Percentiles rank a stretch among this genome's conserved stretches.
phyloP scores from a whole-genome alignment of 2,113 vertebrate species.

The Pelusios castaneus region DNA sequence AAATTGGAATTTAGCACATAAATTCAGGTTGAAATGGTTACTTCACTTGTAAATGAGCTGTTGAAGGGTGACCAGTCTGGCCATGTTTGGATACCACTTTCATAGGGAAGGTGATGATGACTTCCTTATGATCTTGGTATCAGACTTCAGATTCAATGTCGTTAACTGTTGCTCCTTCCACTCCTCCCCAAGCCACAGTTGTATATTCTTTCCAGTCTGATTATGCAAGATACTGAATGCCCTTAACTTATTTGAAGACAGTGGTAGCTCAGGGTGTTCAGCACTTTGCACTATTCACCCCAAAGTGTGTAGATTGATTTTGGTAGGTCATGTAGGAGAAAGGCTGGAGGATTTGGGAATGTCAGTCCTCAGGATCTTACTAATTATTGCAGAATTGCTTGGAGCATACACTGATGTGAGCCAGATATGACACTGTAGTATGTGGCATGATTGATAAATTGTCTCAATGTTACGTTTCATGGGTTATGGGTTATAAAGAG shows the following conservation, averaged over 20 bases:
- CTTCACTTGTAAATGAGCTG: not conserved
- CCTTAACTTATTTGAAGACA: not conserved
- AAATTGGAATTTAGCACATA: not conserved
- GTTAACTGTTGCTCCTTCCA: not conserved
- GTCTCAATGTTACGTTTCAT: not conserved
- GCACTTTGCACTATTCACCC: not conserved
- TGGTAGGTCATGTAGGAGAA: not conserved
- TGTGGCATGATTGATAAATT: not conserved
- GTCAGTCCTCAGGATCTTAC: not conserved
- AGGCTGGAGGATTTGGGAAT: not conserved
- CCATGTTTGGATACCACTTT: not conserved
- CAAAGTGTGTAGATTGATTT: not conserved
- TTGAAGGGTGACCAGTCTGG: not conserved
- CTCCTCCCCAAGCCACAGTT: not conserved
- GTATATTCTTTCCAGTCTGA: not conserved
- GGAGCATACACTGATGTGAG: not conserved
- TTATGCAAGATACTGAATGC: not conserved
- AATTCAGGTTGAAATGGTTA: not conserved
- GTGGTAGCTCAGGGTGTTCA: not conserved
- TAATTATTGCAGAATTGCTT: not conserved
- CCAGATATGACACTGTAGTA: not conserved
- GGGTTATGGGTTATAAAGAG: not conserved
- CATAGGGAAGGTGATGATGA: not conserved
- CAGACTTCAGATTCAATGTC: not conserved
- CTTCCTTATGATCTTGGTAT: not conserved